phyloP scores from a whole-genome alignment of 2,113 vertebrate species.

The Aviceda subcristata region DNA sequence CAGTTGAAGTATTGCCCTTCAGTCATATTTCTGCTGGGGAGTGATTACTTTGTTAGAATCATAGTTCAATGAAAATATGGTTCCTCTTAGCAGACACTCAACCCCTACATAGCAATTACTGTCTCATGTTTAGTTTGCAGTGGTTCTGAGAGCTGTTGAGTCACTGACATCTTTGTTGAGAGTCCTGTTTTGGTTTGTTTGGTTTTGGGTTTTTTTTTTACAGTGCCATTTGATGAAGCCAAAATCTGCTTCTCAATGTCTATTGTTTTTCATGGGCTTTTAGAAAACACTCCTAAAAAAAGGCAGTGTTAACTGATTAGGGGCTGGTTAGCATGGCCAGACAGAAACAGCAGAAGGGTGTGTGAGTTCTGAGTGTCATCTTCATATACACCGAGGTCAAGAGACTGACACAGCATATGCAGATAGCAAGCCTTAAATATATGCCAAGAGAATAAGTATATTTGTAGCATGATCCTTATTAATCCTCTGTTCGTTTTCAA shows the following conservation, averaged over 20 bases:
- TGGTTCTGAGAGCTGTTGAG: slow-evolving; percentile 47
- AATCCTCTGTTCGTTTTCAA: not conserved
- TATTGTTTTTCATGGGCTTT: not conserved
- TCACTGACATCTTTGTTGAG: slow-evolving; percentile 48
- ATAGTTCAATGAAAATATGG: not conserved
- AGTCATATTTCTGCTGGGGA: not conserved
- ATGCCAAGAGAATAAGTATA: not conserved
- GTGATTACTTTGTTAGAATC: not conserved
- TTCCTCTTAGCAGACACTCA: slow-evolving; percentile 40
- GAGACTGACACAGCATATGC: not conserved
- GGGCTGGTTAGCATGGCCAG: not conserved
- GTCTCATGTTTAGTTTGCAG: slow-evolving; percentile 37
- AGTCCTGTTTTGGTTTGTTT: not conserved
- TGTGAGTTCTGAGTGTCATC: not conserved
- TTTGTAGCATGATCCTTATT: not conserved
- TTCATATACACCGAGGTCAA: not conserved
- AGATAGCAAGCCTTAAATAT: not conserved
- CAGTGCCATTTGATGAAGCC: not conserved
- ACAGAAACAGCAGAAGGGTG: not conserved
- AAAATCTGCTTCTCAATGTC: not conserved
- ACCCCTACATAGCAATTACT: not conserved
- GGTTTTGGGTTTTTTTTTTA: not conserved
- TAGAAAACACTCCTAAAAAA: not conserved
- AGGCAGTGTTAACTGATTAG: not conserved
- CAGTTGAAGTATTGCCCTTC: not conserved